Evolutionary conservation across 1,140 invertebrate genomes (phyloP).

Genomic region (Megalonaias nervosa): DNA sequence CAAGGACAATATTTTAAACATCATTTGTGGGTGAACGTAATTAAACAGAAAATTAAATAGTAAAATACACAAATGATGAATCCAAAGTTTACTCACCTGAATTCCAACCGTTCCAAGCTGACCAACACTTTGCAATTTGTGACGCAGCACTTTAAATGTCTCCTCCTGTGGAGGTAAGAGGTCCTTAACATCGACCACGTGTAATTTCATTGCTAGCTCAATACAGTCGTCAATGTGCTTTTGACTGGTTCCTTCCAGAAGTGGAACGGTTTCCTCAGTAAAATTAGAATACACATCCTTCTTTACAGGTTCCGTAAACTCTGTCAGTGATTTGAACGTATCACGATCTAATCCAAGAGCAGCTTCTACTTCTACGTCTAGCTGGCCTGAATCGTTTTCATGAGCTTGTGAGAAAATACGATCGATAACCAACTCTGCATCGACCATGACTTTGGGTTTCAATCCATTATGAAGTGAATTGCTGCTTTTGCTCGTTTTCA

Average conservation of each 20-base stretch:
- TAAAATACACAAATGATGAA: too few relatives aligned
- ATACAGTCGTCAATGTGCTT: conserved; percentile 49
- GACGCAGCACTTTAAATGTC: conserved; percentile 41
- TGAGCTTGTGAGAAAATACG: conserved; percentile 41
- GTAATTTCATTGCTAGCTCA: conserved; percentile 35
- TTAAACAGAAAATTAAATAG: too few relatives aligned
- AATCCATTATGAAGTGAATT: conserved; percentile 12
- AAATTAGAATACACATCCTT: conserved; percentile 13
- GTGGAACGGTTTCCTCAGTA: conserved; percentile 5
- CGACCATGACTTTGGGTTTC: conserved; percentile 27
- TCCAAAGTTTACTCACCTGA: conserved; percentile 37
- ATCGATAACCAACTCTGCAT: conserved; percentile 52
- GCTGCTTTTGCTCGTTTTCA: conserved; percentile 32
- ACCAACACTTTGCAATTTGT: conserved; percentile 44
- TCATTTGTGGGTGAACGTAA: too few relatives aligned
- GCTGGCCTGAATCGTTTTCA: conserved; percentile 6
- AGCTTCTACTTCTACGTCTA: conserved; percentile 32
- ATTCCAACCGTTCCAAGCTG: conserved; percentile 48
- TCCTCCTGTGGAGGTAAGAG: conserved; percentile 43
- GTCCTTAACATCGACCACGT: conserved; percentile 40
- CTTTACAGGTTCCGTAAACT: background rate
- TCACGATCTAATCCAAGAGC: conserved; percentile 40
- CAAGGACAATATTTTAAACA: too few relatives aligned
- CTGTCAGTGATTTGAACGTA: conserved; percentile 3
- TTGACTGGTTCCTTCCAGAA: conserved; percentile 39